phyloP scores from a whole-genome alignment of 2,888 invertebrate species.

The Gisinianus flammeolus region DNA sequence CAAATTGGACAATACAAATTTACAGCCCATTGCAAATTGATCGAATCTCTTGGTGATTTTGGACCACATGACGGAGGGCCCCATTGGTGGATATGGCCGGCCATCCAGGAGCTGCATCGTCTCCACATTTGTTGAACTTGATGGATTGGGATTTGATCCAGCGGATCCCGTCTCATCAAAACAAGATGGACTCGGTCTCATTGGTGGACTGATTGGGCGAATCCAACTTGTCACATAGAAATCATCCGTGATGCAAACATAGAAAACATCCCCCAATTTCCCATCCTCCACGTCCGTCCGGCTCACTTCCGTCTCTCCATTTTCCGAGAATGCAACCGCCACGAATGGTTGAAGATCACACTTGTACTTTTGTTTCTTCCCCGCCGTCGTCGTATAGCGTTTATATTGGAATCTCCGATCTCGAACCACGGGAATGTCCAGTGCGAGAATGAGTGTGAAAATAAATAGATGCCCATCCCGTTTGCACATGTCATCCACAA shows the following conservation, averaged over 20 bases:
- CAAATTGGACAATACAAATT: conserved; percentile 1
- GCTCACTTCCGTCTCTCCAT: neutral
- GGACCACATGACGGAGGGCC: conserved; percentile 15
- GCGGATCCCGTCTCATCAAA: neutral
- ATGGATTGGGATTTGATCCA: too few species aligned
- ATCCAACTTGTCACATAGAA: conserved; percentile 22
- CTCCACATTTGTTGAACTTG: neutral
- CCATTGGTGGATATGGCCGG: conserved; percentile 13
- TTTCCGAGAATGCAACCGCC: conserved; percentile 5
- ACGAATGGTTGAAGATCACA: conserved; percentile 7
- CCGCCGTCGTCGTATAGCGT: too few species aligned
- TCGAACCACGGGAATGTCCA: neutral
- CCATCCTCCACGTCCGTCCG: neutral
- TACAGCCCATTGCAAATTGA: conserved; percentile 23
- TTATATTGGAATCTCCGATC: too few species aligned
- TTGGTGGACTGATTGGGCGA: neutral
- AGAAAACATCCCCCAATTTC: conserved; percentile 8
- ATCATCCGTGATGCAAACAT: neutral
- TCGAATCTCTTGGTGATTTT: neutral
- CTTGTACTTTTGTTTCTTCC: neutral
- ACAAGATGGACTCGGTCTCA: neutral
- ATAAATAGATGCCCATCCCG: conserved; percentile 11
- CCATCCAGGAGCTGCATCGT: neutral
- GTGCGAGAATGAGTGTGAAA: neutral
- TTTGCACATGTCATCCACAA: conserved; percentile 7